A percentile compares a stretch with the other conserved stretches of the same genome.
Conservation (phyloP, 1,140 invertebrate genomes). For the Triops cancriformis region DNA sequence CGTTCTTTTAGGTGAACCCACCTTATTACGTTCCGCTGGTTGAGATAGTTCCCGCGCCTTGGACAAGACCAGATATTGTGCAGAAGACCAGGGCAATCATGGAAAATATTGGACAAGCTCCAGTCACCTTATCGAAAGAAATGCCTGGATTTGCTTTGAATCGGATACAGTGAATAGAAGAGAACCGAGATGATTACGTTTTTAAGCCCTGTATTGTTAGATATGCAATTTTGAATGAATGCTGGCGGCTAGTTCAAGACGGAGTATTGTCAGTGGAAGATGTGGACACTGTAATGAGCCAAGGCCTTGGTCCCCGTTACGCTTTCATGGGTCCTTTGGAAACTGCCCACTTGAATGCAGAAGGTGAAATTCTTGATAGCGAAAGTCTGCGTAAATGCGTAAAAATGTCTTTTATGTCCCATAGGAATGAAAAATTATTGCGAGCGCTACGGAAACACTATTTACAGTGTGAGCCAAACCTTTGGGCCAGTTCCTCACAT, state of each 20-base stretch:
- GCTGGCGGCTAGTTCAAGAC: slow-evolving; percentile 76
- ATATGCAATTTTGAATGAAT: slow-evolving; percentile 89
- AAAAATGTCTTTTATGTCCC: slow-evolving; percentile 20
- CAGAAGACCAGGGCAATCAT: slow-evolving; percentile 63
- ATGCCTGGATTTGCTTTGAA: slow-evolving; percentile 88
- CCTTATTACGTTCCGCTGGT: slow-evolving; percentile 91
- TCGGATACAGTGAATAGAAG: slow-evolving; percentile 68
- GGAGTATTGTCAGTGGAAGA: slow-evolving; percentile 77
- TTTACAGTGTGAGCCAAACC: slow-evolving; percentile 63
- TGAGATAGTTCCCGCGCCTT: slow-evolving; percentile 87
- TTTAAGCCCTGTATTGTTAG: slow-evolving; percentile 38
- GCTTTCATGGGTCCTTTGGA: slow-evolving; percentile 90
- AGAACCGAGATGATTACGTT: too few relatives aligned
- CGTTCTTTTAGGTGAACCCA: slow-evolving; percentile 65
- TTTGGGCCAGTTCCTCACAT: slow-evolving; percentile 65
- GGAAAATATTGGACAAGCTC: slow-evolving; percentile 80
- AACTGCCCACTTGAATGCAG: slow-evolving; percentile 88
- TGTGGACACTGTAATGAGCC: slow-evolving; percentile 85
- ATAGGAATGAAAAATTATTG: slow-evolving; percentile 60
- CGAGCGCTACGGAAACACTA: slow-evolving; percentile 66
- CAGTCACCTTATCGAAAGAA: slow-evolving; percentile 74
- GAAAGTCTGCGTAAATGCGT: slow-evolving; percentile 27
- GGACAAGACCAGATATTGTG: slow-evolving; percentile 64
- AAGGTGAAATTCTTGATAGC: slow-evolving; percentile 50
- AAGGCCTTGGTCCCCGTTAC: slow-evolving; percentile 89